These are phyloP conservation scores for Bubo blakistoni DNA, from an alignment of 2,113 vertebrate genomes.

Conservation along the genomic window DNA sequence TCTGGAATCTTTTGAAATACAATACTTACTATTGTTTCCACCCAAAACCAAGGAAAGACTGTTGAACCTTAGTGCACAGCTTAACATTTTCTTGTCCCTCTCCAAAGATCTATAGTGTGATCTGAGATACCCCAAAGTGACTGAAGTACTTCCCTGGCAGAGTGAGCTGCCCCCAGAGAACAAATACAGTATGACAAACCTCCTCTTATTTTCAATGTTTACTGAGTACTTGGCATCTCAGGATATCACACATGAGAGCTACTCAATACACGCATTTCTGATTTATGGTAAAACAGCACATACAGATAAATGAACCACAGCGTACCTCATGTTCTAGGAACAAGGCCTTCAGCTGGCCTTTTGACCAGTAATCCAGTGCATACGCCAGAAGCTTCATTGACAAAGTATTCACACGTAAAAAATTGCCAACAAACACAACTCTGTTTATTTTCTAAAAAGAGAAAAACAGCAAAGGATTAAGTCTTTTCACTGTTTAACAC, in stretches of 20 bases:
- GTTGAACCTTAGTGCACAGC: background rate
- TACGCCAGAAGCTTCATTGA: slow-evolving; percentile 95
- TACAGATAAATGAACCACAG: background rate
- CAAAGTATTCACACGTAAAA: slow-evolving; percentile 94
- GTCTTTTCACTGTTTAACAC: background rate
- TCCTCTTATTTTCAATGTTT: background rate
- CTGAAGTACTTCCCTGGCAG: background rate
- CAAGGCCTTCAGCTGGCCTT: slow-evolving; percentile 82
- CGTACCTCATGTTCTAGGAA: slow-evolving; percentile 85
- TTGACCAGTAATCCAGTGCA: slow-evolving; percentile 86
- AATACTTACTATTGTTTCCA: background rate
- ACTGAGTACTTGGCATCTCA: background rate
- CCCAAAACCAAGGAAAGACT: background rate
- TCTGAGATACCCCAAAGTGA: background rate
- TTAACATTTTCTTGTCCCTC: background rate
- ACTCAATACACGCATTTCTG: background rate
- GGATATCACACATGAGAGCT: background rate
- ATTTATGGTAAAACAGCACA: background rate
- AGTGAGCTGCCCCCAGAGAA: background rate
- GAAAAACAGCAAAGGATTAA: slow-evolving; percentile 6
- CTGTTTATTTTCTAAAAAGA: slow-evolving; percentile 81
- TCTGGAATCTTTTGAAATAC: background rate
- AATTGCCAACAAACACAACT: slow-evolving; percentile 95
- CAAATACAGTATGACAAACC: background rate
- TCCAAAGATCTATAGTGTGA: background rate